Evolutionary conservation across 2,888 invertebrate genomes (phyloP), one percentile per base, ranked within the genome.

Genomic region (Byasa hedistus): DNA sequence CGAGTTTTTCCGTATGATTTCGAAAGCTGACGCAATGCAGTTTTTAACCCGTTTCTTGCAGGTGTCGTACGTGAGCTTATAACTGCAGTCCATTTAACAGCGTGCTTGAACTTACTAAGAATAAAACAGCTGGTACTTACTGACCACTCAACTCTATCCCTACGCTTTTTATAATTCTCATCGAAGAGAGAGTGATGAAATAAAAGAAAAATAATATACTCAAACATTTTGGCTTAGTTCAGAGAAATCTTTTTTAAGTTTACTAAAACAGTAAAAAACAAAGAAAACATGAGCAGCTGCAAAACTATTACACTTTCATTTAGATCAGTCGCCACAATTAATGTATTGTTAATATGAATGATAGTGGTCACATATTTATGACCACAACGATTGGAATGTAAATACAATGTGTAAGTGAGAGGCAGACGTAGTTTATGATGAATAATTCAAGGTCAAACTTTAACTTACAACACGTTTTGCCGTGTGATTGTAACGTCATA

Each of bases 11-110:
- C 63, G 69, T 68, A 70, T 72, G 73, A 74, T 85, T 86, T 87
- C 79, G 86, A 87, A 88, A 87, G 83, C 78, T 73, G 78, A 77
- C 76, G 77, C 73, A 79, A 79, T 82, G 81, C 76, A 79, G 81
- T 79, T 81, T 80, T 79, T 76, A 84, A 82, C 83, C 75, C 68
- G 82, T 82, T 82, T 69, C 68, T 68, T 69, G 75, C 77, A 76
- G 77, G 75, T 78, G 76, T 72, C 69, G 55, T 63, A 66, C 36
- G 66, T 66, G 63, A 62, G 63, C 54, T 63, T 66, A 59, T 59
- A 66, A 58, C 59, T 36, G 66, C 63, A 56, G 54, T 63, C 59
- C 21, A 59, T 55, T 54, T n/a, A 59, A 62, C 24, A 21, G 39
- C 48, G 32, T 56, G 48, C 48, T 58, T 58, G 58, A 39, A 55